A percentile compares a stretch with the other conserved stretches of the same genome.
phyloP scores from a whole-genome alignment of 2,113 vertebrate genomes.

The Grammomys surdaster region DNA sequence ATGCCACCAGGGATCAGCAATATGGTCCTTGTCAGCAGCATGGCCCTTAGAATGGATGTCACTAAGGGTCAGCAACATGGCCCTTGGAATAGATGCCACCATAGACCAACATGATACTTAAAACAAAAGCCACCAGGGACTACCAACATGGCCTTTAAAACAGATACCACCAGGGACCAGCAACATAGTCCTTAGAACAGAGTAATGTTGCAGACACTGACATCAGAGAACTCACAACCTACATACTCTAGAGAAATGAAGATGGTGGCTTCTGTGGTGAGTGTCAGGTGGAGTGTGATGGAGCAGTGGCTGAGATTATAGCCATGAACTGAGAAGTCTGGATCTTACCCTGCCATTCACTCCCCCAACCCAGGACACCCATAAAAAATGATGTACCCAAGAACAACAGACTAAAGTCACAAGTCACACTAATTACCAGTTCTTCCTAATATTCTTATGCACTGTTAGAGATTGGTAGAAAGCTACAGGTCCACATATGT shows the following conservation, averaged over 20 bases:
- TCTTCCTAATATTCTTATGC: background rate
- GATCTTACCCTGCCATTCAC: background rate
- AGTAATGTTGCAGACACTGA: conserved; percentile 57
- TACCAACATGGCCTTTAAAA: background rate
- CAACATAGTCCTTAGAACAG: background rate
- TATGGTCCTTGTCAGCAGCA: too few species aligned
- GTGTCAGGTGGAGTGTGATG: fast-evolving
- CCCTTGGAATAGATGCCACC: too few species aligned
- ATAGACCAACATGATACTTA: background rate
- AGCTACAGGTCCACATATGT: background rate
- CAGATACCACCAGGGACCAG: background rate
- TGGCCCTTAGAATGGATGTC: background rate
- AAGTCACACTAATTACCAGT: background rate
- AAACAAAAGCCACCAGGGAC: background rate
- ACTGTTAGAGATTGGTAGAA: background rate
- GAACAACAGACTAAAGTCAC: background rate
- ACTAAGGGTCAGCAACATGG: background rate
- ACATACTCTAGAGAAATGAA: background rate
- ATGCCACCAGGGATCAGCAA: background rate
- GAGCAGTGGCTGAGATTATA: background rate
- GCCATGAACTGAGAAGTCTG: background rate
- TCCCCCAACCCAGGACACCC: background rate
- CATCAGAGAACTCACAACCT: conserved; percentile 25
- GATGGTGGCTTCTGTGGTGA: background rate
- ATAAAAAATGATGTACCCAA: background rate